A percentile compares a stretch with the other conserved stretches of the same genome.
Evolutionary conservation across 1,140 invertebrate genomes (phyloP).

Genomic region (Batillaria attramentaria): DNA sequence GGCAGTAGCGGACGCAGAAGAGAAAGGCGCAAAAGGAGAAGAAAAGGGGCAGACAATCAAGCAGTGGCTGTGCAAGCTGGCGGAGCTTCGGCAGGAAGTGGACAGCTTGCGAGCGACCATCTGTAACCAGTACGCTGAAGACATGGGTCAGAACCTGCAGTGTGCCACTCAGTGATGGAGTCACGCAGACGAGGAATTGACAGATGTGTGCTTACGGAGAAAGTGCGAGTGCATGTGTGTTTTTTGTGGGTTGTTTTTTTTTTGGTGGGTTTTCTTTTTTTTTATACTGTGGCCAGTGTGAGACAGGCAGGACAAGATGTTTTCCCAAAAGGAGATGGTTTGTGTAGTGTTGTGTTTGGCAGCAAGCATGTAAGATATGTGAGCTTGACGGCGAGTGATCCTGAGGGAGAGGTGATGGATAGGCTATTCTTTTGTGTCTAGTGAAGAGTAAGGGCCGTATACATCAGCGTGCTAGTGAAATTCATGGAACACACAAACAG

Average conservation of each 20-base stretch:
- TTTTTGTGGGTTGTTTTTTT: too few relatives aligned
- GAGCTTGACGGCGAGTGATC: too few relatives aligned
- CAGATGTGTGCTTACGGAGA: background rate
- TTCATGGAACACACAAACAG: too few relatives aligned
- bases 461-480: too few relatives aligned
- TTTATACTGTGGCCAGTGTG: background rate
- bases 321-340: too few relatives aligned
- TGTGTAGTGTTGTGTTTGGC: too few relatives aligned
- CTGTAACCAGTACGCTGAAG: conserved; percentile 66
- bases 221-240: background rate
- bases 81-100: conserved; percentile 59
- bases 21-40: background rate
- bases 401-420: too few relatives aligned
- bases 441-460: too few relatives aligned
- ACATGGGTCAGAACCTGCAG: conserved; percentile 65
- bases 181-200: background rate
- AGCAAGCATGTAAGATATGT: too few relatives aligned
- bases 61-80: conserved; percentile 58
- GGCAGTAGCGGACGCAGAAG: background rate
- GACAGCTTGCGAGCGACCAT: conserved; percentile 61
- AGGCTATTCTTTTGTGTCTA: too few relatives aligned
- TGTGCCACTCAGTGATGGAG: conserved; percentile 59
- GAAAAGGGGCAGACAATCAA: conserved; percentile 52
- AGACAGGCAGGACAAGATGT: too few relatives aligned
- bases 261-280: too few relatives aligned